Conservation (phyloP, 2,113 vertebrate genomes). For the Tupaia chinensis region DNA sequence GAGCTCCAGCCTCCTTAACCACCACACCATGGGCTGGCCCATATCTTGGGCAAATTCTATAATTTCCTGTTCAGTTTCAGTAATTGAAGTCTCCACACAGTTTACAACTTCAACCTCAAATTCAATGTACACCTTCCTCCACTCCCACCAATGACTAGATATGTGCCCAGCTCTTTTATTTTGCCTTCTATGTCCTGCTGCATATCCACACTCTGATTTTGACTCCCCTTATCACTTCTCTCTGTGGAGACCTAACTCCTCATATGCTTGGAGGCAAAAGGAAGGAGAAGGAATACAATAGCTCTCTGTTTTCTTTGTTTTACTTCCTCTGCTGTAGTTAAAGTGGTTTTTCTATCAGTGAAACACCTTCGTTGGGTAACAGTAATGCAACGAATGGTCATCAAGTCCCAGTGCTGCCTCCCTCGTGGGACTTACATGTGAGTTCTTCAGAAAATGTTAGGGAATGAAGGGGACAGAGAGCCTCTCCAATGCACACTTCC, state of each 20-base stretch:
- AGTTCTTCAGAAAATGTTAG: neutral
- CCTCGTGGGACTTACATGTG: neutral
- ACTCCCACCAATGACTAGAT: neutral
- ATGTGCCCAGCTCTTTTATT: neutral
- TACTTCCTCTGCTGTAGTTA: neutral
- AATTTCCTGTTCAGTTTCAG: neutral
- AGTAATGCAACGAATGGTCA: neutral
- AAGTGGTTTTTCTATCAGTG: neutral
- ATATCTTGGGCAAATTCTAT: neutral
- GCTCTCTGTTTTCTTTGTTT: neutral
- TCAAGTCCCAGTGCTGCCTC: neutral
- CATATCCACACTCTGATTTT: neutral
- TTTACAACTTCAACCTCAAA: conserved; percentile 36
- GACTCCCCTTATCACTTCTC: neutral
- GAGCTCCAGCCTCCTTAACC: no score
- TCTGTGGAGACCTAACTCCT: neutral
- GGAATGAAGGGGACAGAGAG: neutral
- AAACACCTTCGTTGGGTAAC: neutral
- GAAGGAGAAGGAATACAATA: neutral
- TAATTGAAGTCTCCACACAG: neutral
- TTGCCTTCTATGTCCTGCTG: neutral
- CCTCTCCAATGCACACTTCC: neutral
- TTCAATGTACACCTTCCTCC: neutral
- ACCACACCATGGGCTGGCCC: no score
- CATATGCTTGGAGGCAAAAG: neutral